Percentiles rank a stretch among this genome's conserved stretches.
Conservation (phyloP, 2,888 invertebrate species). For the Tipula confusa region DNA sequence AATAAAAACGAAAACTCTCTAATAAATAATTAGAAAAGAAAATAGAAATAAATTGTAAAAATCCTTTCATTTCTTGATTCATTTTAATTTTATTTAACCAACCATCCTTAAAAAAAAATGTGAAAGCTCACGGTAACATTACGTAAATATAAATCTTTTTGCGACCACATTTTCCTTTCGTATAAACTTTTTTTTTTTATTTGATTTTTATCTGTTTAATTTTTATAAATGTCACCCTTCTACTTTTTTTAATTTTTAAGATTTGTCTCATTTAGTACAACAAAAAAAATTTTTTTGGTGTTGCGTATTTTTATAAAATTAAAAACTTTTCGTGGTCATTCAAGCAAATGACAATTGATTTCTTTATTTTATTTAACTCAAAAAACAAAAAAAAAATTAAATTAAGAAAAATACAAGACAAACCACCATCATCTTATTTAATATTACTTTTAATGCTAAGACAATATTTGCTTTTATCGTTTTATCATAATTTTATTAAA, state of each 20-base stretch:
- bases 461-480: not conserved
- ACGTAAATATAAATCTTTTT: slow-evolving; percentile 12
- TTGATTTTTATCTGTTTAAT: slow-evolving; percentile 20
- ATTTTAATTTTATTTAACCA: slow-evolving; percentile 12
- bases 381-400: too few species aligned
- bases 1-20: not conserved
- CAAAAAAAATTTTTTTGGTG: not conserved
- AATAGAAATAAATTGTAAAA: slow-evolving; percentile 25
- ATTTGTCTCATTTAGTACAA: slow-evolving; percentile 8
- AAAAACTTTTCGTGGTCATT: slow-evolving; percentile 20
- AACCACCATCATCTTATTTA: not conserved
- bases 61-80: slow-evolving; percentile 20
- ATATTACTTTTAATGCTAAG: not conserved
- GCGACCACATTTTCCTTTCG: not conserved
- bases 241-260: not conserved
- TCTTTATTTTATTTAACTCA: not conserved
- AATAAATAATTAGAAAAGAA: slow-evolving; percentile 14
- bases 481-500: not conserved
- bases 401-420: not conserved
- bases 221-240: slow-evolving; percentile 20
- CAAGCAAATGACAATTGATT: slow-evolving; percentile 20
- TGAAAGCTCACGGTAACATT: slow-evolving; percentile 6
- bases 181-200: slow-evolving; percentile 7
- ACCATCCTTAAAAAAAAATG: not conserved
- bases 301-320: not conserved